These are phyloP conservation scores for Meles meles DNA, from an alignment of 2,113 vertebrate genomes.

Conservation along the genomic window DNA sequence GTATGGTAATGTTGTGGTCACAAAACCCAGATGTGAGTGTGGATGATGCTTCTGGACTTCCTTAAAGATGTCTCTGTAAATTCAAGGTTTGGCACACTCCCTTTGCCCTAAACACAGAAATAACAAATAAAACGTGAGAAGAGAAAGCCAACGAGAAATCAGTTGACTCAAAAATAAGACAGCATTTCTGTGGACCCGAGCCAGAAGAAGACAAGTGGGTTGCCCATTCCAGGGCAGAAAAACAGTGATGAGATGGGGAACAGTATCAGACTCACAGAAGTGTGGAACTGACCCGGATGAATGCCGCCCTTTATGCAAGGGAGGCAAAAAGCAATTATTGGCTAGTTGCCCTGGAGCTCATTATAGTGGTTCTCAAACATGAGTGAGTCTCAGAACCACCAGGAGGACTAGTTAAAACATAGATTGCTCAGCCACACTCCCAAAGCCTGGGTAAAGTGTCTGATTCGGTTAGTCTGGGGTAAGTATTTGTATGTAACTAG, in stretches of 20 bases:
- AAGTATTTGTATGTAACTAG: not conserved
- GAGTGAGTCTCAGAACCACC: not conserved
- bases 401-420: not conserved
- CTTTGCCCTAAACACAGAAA: not conserved
- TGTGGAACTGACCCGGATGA: not conserved
- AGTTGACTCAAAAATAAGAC: not conserved
- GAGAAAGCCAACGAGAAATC: not conserved
- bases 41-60: not conserved
- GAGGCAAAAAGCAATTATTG: not conserved
- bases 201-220: not conserved
- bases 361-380: not conserved
- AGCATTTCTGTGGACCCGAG: not conserved
- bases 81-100: not conserved
- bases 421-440: not conserved
- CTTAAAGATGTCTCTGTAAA: not conserved
- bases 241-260: not conserved
- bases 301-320: not conserved
- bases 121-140: not conserved
- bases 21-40: not conserved
- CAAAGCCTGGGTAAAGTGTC: no score
- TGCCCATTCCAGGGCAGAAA: not conserved
- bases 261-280: not conserved
- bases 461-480: not conserved
- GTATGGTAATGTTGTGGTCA: not conserved
- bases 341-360: not conserved